Percentiles rank a stretch among this genome's conserved stretches.
phyloP scores from a whole-genome alignment of 2,888 invertebrate genomes.

The Troides oblongomaculatus region DNA sequence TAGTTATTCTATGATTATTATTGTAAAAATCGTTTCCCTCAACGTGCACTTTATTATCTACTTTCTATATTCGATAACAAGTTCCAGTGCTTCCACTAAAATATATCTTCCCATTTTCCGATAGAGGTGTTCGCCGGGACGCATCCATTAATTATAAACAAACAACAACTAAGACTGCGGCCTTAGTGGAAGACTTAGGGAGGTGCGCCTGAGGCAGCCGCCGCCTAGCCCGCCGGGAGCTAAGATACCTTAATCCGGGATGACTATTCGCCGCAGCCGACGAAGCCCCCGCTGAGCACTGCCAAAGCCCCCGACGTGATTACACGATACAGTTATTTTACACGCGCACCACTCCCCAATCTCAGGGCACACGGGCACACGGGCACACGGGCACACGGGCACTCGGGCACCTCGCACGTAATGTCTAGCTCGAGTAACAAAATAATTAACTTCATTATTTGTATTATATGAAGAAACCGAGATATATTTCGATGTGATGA shows the following conservation, averaged over 20 bases:
- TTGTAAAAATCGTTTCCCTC: too few species aligned
- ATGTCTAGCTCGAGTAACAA: too few species aligned
- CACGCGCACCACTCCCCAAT: conserved; percentile 10
- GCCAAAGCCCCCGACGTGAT: conserved; percentile 24
- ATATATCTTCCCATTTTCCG: too few species aligned
- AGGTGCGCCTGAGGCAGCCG: conserved; percentile 19
- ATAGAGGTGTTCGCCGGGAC: not conserved
- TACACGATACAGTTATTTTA: conserved; percentile 17
- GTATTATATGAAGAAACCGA: too few species aligned
- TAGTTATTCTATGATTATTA: too few species aligned
- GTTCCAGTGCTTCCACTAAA: too few species aligned
- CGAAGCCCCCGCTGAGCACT: conserved; percentile 21
- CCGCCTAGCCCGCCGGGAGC: conserved; percentile 13
- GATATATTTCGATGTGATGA: too few species aligned
- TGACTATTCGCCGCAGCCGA: conserved; percentile 15
- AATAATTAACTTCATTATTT: too few species aligned
- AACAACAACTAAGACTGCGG: conserved; percentile 23
- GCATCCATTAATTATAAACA: conserved; percentile 27
- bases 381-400: too few species aligned
- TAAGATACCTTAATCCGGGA: conserved; percentile 24
- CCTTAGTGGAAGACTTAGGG: conserved; percentile 17
- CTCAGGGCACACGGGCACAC: not conserved
- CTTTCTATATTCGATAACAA: too few species aligned
- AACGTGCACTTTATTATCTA: too few species aligned
- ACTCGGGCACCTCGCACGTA: too few species aligned